Base-by-base conservation (phyloP, 2,797 vertebrate species). In the Peromyscus attwateri region DNA sequence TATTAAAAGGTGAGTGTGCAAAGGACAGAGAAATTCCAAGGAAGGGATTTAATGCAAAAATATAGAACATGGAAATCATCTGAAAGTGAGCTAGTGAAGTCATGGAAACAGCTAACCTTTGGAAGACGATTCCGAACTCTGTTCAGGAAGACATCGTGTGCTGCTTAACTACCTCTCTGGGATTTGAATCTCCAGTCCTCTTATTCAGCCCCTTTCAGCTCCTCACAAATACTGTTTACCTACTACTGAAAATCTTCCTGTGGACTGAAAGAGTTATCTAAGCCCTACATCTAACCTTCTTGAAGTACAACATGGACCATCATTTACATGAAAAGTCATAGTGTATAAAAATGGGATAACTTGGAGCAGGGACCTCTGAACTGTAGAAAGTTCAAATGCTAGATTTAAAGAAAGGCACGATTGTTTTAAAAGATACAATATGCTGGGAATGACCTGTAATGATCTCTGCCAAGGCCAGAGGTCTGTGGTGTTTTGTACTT, bases 51-150 rank as follows among this genome's bases (percentile, higher is more conserved):
- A 87, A 84, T 37, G 79, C 14, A 81, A 91, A 96, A 91, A 55
- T 40, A 87, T 23, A 77, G 66, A 91, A 46, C 27, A 77, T 64
- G 68, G 93, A 97, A 95, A 96, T 31, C 55, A 75, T 93, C 85
- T 77, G 52, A 91, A 96, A 96, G 82, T 88, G 85, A 95, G 89
- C 87, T 89, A 29, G 66, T 96, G 89, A 97, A 73, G 52, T 96
- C 92, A 95, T 92, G 96, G 94, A 96, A 97, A 96, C 40, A 55
- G 73, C 77, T 96, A 96, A 83, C 95, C 92, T 97, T 96, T 97
- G 96, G 95, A 95, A 96, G 91, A 91, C 21, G 64, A 25, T 89
- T 76, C 89, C 9, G 2, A 95, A 91, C 91, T 95, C 84, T 79
- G 46, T 89, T 96, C 88, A 94, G 97, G 79, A 89, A 83, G 94